Percentiles rank a stretch among this genome's conserved stretches.
phyloP scores from a whole-genome alignment of 2,888 invertebrate genomes.

The Antitype chi region DNA sequence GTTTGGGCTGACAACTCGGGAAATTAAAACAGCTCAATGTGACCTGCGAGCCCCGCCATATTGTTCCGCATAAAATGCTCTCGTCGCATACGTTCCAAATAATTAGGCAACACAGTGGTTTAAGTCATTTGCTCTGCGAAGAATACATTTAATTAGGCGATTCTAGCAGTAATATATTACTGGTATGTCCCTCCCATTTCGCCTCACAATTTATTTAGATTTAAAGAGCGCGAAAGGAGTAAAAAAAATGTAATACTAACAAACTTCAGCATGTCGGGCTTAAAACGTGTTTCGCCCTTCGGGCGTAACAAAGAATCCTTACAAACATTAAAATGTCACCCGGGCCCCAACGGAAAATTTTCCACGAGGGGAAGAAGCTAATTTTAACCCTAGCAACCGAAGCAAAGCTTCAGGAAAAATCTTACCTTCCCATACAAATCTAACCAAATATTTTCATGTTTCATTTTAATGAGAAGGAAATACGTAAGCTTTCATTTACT shows the following conservation, averaged over 20 bases:
- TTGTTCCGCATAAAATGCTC: neutral
- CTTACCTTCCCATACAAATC: neutral
- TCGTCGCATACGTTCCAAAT: neutral
- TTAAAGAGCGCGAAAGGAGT: neutral
- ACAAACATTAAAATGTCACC: neutral
- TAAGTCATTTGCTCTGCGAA: neutral
- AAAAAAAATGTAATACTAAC: neutral
- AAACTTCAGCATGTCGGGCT: neutral
- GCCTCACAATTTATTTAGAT: neutral
- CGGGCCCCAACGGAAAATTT: neutral
- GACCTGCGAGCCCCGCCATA: neutral
- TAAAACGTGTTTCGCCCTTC: neutral
- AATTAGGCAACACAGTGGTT: neutral
- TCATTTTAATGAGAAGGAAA: slow-evolving; percentile 7
- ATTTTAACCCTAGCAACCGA: neutral
- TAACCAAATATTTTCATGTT: slow-evolving; percentile 6
- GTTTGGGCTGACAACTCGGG: neutral
- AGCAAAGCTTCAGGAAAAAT: neutral
- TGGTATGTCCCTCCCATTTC: neutral
- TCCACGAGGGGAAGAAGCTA: neutral
- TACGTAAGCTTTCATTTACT: neutral
- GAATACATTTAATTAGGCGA: neutral
- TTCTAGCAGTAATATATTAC: neutral
- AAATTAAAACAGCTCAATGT: neutral
- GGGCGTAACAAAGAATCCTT: neutral